These are phyloP conservation scores for Pavo muticus DNA, from an alignment of 2,113 vertebrate species.

Conservation along the genomic window DNA sequence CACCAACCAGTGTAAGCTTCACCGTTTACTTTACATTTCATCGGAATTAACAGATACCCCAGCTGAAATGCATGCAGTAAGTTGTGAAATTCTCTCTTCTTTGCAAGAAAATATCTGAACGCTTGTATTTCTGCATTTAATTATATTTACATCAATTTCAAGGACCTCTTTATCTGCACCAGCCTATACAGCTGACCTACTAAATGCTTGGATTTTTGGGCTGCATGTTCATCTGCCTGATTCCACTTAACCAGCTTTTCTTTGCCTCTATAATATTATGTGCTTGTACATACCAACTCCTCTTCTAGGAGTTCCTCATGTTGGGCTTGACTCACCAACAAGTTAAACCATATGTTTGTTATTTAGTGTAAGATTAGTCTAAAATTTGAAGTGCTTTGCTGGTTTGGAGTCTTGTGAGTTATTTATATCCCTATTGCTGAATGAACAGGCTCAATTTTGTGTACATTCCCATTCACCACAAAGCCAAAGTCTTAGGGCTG, in stretches of 20 bases:
- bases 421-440: neutral
- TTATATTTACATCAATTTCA: neutral
- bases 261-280: rapidly evolving
- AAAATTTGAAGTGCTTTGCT: neutral
- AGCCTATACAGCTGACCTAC: neutral
- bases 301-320: neutral
- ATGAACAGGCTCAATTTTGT: neutral
- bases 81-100: neutral
- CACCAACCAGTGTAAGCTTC: neutral
- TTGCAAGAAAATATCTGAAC: neutral
- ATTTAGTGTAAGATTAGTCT: neutral
- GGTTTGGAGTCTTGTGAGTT: neutral
- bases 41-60: neutral
- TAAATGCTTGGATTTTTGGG: neutral
- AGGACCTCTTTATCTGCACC: neutral
- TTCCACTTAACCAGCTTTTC: neutral
- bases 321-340: neutral
- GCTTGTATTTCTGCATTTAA: neutral
- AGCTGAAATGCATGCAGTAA: neutral
- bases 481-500: neutral
- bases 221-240: neutral
- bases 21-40: neutral
- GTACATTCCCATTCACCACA: neutral
- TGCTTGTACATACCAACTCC: neutral
- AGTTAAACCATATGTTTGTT: neutral